Base-by-base conservation (phyloP, 2,797 vertebrate species). In the Odontamblyopus lacepedii region DNA sequence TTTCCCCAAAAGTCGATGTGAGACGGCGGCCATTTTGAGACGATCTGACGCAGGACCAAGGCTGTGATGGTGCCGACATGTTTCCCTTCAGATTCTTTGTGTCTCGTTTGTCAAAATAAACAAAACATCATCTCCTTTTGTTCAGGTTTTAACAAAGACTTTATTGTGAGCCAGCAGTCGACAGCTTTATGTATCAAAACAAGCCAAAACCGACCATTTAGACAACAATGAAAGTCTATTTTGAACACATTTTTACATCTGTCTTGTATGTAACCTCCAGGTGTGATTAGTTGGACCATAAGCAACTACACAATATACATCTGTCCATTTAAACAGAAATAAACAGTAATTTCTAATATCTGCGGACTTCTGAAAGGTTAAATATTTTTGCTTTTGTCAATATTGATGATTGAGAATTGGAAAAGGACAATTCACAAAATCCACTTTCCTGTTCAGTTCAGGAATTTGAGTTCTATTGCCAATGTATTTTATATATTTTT, bases 1-100 rank as follows among this genome's bases (percentile, higher is more conserved):
- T 51, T 50, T 30, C 15, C 55, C 15, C 65, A 11, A 67, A 67
- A 19, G 3, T 63, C 4, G 19, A 63, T 23, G 5, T 2, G 35
- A 63, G 32, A 63, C 61, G 6, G 5, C n/a, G 11, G n/a, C n/a
- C 0, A 4, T 15, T 15, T 23, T 78, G 30, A 19, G 15, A 29
- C 56, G 6, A 60, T 71, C 6, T 1, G 67, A 73, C 32, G 35
- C 5, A 66, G 6, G n/a, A 55, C 15, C 23, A 68, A 23, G 26
- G 50, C 48, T 16, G 29, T 60, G n/a, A 66, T 19, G 65, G 50
- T 29, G 41, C 23, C 8, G 27, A 15, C 48, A 48, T 6, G 16
- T 66, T 69, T 70, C 51, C 65, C 26, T 51, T 26, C 56, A 38
- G 73, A 38, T 74, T 18, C 60, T 59, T 19, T 69, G 53, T 12